Evolutionary conservation across 2,888 invertebrate genomes (phyloP).

Genomic region (Mylabris sibirica): DNA sequence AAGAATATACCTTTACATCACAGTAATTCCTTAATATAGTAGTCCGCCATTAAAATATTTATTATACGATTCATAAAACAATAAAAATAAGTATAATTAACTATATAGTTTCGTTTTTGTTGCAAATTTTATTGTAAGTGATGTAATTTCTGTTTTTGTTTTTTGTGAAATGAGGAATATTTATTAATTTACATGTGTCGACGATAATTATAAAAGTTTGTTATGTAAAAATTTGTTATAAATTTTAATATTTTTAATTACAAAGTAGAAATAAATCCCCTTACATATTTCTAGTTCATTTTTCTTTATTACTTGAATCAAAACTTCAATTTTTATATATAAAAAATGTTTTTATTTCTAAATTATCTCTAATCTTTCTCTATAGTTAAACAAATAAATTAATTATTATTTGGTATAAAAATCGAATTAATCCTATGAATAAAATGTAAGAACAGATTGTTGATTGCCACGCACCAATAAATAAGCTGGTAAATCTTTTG

Average conservation of each 20-base stretch:
- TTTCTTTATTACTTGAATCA: neutral
- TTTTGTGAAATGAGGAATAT: neutral
- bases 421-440: constrained; percentile 66
- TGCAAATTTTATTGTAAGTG: neutral
- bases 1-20: neutral
- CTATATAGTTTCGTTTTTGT: neutral
- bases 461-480: constrained; percentile 87
- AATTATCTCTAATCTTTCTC: neutral
- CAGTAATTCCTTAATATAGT: neutral
- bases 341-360: constrained; percentile 1
- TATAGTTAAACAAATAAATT: neutral
- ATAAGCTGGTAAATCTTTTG: constrained; percentile 88
- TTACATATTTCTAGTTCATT: neutral
- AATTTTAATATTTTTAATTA: neutral
- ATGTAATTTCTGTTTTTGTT: neutral
- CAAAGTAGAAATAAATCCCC: neutral
- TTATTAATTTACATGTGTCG: neutral
- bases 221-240: neutral
- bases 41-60: too few species aligned
- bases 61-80: neutral
- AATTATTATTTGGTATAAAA: constrained; percentile 47
- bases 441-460: constrained; percentile 87
- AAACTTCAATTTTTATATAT: neutral
- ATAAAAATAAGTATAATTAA: neutral
- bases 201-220: neutral